Evolutionary conservation across 2,888 invertebrate species (phyloP), one percentile per base, ranked within the genome.

Genomic region (Netelia melanura): DNA sequence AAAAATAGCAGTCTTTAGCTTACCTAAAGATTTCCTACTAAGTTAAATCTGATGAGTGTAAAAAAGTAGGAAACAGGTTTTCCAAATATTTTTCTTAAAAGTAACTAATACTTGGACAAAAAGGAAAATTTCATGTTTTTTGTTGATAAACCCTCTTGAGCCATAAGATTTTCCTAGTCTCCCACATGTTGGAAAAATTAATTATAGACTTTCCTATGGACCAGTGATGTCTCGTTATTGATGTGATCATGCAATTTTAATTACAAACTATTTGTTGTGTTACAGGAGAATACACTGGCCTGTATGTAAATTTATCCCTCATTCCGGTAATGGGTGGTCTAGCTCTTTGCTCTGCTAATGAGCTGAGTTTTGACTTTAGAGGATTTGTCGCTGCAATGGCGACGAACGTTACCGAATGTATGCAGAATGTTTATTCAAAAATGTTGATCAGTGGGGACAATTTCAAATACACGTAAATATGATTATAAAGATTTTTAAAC

Each of bases 351-450:
- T 97, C 97, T 54, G 95, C 96, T n/a, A 97, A 96, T 92, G 97
- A 97, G 94, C 94, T 97, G 62, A 97, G 96, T 93, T 97, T 97
- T 92, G 96, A 97, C 93, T 93, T 96, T 30, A 94, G 95, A 86
- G 97, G 97, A 54, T 97, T 97, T 92, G 91, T 96, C 48, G 96
- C 97, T 25, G 97, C 97, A 3, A 95, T 97, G 94, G 96, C 96
- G 23, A 97, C 97, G n/a, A 97, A 97, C 93, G 93, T 97, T 76
- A 96, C 97, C 21, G 97, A 97, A 94, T 97, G 97, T 94, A 94
- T 97, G 91, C 97, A 97, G 92, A 97, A 97, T 94, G 97, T 97
- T 68, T 97, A 96, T 93, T 97, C 97, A 1, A 97, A 97, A 94
- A 96, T 97, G 95, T 94, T 97, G 67, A 96, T 97, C 85, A 96